Evolutionary conservation across 2,797 vertebrate species (phyloP).

Genomic region (Silurus lanzhouensis): DNA sequence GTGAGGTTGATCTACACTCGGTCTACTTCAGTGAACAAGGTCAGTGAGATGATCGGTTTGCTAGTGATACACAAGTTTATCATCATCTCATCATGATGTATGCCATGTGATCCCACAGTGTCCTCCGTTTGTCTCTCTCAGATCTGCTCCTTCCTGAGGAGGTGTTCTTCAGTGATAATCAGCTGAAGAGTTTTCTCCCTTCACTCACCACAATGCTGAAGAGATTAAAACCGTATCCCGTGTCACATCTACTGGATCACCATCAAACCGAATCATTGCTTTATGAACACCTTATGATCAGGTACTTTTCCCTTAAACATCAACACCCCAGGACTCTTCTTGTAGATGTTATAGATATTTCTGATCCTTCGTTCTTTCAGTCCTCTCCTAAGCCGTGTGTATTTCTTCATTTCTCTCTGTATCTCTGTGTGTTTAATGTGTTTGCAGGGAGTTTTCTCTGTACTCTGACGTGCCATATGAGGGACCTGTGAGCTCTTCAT

Average conservation of each 20-base stretch:
- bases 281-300: constrained; percentile 71
- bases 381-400: not conserved
- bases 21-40: constrained; percentile 34
- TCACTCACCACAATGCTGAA: constrained; percentile 68
- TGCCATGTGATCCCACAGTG: not conserved
- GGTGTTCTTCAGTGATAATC: constrained; percentile 67
- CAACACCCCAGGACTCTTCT: not conserved
- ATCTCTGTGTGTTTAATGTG: not conserved
- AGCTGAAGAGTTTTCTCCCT: constrained; percentile 73
- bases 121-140: constrained; percentile 51
- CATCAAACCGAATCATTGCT: constrained; percentile 65
- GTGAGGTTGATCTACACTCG: constrained; percentile 42
- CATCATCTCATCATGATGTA: not conserved
- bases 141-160: constrained; percentile 80
- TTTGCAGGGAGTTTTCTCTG: constrained; percentile 38
- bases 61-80: not conserved
- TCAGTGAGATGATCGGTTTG: not conserved
- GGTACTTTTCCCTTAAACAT: constrained; percentile 67
- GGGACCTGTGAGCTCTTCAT: not conserved
- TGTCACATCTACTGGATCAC: constrained; percentile 78
- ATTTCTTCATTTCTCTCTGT: not conserved
- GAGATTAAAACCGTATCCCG: constrained; percentile 72
- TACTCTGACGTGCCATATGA: constrained; percentile 57
- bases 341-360: not conserved
- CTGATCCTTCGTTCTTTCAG: not conserved